Conservation (phyloP, 2,888 invertebrate genomes). For the Kuschelorhynchus macadamiae region DNA sequence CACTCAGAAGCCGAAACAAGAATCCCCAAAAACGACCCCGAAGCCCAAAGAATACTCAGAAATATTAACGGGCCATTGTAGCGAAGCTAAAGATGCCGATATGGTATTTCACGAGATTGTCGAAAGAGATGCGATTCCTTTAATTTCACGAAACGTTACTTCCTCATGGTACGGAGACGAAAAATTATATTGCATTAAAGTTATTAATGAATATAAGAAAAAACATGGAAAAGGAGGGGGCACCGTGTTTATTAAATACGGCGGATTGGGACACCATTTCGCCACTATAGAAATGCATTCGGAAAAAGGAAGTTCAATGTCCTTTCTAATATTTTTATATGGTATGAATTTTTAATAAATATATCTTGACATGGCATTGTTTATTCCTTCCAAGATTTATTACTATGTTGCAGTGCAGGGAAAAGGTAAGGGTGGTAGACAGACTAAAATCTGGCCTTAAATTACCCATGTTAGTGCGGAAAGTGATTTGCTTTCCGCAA, state of each 20-base stretch:
- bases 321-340: constrained; percentile 44
- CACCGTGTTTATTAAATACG: constrained; percentile 46
- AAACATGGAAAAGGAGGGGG: constrained; percentile 43
- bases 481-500: not conserved
- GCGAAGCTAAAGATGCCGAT: constrained; percentile 38
- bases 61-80: constrained; percentile 33
- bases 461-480: not conserved
- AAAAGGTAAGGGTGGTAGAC: no score
- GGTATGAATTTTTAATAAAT: constrained; percentile 30
- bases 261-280: constrained; percentile 49
- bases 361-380: no score
- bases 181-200: constrained; percentile 52
- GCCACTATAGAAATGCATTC: constrained; percentile 51
- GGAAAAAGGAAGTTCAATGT: constrained; percentile 42
- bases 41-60: constrained; percentile 20
- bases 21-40: not conserved
- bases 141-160: constrained; percentile 36
- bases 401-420: not conserved
- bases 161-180: constrained; percentile 46
- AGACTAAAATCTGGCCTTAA: no score
- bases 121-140: constrained; percentile 26
- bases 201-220: constrained; percentile 45
- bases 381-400: not conserved
- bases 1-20: constrained; percentile 1
- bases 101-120: constrained; percentile 47